Evolutionary conservation across 2,888 invertebrate genomes (phyloP).

Genomic region (Mylabris sibirica): DNA sequence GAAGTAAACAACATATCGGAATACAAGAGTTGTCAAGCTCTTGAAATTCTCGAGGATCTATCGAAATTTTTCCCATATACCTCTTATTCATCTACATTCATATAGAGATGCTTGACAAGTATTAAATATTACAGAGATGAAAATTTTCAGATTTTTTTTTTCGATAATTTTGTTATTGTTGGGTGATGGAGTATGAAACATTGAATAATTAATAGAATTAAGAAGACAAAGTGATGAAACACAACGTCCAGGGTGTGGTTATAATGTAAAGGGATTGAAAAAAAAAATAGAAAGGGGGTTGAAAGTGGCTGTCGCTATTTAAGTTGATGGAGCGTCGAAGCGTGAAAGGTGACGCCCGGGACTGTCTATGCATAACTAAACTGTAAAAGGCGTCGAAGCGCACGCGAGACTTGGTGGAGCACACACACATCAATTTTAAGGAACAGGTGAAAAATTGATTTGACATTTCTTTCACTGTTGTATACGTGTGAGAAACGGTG

Average conservation of each 20-base stretch:
- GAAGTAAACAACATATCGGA: not conserved
- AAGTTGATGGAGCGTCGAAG: slow-evolving; percentile 51
- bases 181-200: slow-evolving; percentile 11
- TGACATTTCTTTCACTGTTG: slow-evolving; percentile 33
- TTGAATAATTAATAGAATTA: slow-evolving; percentile 18
- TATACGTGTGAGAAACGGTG: not conserved
- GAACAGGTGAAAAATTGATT: slow-evolving; percentile 51
- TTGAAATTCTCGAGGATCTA: not conserved
- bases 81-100: not conserved
- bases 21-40: not conserved
- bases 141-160: no score
- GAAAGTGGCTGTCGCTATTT: slow-evolving; percentile 54
- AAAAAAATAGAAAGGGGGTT: slow-evolving; percentile 23
- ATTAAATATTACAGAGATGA: not conserved
- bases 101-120: not conserved
- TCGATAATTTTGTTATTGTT: not conserved
- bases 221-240: slow-evolving; percentile 20
- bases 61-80: not conserved
- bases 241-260: slow-evolving; percentile 30
- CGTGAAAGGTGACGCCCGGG: slow-evolving; percentile 52
- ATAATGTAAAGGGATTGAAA: slow-evolving; percentile 11
- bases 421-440: slow-evolving; percentile 47
- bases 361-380: slow-evolving; percentile 53
- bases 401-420: slow-evolving; percentile 32
- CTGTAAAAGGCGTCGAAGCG: slow-evolving; percentile 42